A percentile compares a stretch with the other conserved stretches of the same genome.
Evolutionary conservation across 2,113 vertebrate species (phyloP).

Genomic region (Ahaetulla prasina): DNA sequence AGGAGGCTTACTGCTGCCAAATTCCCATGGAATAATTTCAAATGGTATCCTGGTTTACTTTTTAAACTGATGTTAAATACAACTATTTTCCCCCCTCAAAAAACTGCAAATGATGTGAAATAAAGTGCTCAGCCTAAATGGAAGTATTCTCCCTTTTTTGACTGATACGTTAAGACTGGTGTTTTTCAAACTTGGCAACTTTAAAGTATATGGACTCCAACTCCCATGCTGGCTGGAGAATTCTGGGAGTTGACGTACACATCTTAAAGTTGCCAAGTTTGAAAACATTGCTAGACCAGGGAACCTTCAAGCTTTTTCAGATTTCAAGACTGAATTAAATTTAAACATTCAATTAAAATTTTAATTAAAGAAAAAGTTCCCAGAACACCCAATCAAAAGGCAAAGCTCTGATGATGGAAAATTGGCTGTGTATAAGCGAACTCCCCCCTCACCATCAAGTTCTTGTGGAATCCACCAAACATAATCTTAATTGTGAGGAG

Average conservation of each 20-base stretch:
- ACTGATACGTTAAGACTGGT: too few species aligned
- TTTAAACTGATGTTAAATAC: background rate
- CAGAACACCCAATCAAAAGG: background rate
- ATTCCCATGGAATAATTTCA: background rate
- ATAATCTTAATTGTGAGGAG: too few species aligned
- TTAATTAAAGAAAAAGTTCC: background rate
- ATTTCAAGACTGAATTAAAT: background rate
- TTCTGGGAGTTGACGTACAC: background rate
- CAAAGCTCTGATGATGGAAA: background rate
- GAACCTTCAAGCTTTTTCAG: background rate
- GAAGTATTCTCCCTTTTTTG: background rate
- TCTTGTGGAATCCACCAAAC: background rate
- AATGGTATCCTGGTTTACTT: background rate
- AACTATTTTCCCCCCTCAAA: background rate
- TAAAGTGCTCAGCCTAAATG: background rate
- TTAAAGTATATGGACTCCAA: background rate
- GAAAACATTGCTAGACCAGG: background rate
- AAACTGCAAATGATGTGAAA: background rate
- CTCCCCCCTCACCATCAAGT: background rate
- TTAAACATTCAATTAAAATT: background rate
- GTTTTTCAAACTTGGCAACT: background rate
- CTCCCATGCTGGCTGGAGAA: background rate
- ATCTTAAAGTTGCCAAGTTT: background rate
- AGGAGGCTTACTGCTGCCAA: background rate
- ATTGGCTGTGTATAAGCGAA: background rate